Evolutionary conservation across 2,113 vertebrate species (phyloP), one percentile per base, ranked within the genome.

Genomic region (Solea solea): DNA sequence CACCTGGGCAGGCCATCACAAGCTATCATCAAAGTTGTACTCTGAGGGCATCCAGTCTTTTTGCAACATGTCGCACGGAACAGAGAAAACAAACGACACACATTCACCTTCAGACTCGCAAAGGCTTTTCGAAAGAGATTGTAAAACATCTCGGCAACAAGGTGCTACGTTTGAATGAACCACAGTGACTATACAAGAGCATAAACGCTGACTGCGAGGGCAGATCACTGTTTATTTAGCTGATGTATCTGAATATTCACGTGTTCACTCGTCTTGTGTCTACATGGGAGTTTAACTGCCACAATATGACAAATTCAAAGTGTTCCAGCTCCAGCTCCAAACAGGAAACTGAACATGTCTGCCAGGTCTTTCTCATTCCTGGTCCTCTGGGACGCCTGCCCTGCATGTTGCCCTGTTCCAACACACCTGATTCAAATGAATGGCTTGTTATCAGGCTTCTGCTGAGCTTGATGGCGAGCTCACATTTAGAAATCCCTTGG

Each of bases 1-100:
- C 91, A 93, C 91, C 91, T 91, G 90, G 89, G 83, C 78, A 76
- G 83, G 69, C 85, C 85, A 87, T 89, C 90, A 88, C 88, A 87
- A 83, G 83, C 78, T 52, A 86, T 89, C 88, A 91, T 92, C 89
- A 89, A 89, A 89, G 84, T 84, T 83, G 64, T 78, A 88, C 89
- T 89, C 86, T 72, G 81, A 86, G 89, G 88, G 90, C 83, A 75
- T 70, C 76, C 73, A 67, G 75, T 77, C 80, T 82, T 83, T 76
- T 81, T 85, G 70, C 82, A 88, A 83, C 86, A 51, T 78, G 80
- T 73, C 83, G 63, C 62, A n/a, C 14, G 41, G 58, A 76, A 82
- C 59, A 56, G 55, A 67, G 57, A 62, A 66, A 72, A 21, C 69
- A 76, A 68, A 63, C 49, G 42, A 68, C 74, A 68, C 74, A 44